Conservation (phyloP, 2,797 vertebrate genomes). For the Halcyon leucocephala region DNA sequence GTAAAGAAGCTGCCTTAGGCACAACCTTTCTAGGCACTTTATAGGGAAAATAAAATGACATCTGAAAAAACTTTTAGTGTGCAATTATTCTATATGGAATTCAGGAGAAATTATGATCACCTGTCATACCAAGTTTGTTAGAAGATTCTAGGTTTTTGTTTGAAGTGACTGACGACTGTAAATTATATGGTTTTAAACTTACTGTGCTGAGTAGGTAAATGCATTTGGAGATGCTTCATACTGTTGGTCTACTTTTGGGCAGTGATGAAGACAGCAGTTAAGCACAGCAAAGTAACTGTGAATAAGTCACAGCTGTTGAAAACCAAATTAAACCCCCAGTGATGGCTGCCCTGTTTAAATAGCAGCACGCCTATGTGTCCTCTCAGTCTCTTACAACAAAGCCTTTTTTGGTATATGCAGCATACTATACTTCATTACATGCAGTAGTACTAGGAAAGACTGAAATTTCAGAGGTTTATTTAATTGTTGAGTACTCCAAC, state of each 20-base stretch:
- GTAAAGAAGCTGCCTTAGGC: neutral
- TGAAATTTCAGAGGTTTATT: neutral
- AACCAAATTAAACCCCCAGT: conserved; percentile 18
- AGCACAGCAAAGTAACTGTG: neutral
- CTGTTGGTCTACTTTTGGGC: neutral
- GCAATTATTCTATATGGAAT: conserved; percentile 1
- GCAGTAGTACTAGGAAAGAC: neutral
- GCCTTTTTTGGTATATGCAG: neutral
- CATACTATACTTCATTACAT: neutral
- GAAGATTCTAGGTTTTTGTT: neutral
- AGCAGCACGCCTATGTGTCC: neutral
- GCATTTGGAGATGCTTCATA: conserved; percentile 12
- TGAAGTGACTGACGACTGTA: neutral
- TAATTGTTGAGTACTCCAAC: neutral
- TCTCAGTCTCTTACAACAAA: neutral
- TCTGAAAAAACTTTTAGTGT: neutral
- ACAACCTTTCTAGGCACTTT: neutral
- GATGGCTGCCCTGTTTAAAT: neutral
- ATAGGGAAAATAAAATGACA: neutral
- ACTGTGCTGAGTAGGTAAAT: neutral
- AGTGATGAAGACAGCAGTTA: conserved; percentile 23
- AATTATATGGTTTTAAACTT: conserved; percentile 30
- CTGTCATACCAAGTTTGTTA: neutral
- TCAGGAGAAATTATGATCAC: neutral
- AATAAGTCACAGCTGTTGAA: conserved; percentile 14